These are phyloP conservation scores for Heteromurus nitidus DNA, from an alignment of 2,888 invertebrate species.

Conservation along the genomic window DNA sequence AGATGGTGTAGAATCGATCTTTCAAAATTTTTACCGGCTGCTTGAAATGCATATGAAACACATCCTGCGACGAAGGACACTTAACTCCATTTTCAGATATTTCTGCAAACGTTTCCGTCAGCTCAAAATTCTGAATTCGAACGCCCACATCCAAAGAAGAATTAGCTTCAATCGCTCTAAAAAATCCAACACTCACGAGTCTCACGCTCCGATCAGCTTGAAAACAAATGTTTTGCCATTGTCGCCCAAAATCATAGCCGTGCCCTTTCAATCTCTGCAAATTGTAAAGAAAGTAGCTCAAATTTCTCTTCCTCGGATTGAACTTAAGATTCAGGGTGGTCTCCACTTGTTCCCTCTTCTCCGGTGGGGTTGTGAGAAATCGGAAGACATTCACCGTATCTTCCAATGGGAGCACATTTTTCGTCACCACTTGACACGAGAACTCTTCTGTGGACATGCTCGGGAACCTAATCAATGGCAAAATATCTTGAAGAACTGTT, in stretches of 20 bases:
- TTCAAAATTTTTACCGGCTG: constrained; percentile 67
- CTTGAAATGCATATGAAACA: constrained; percentile 70
- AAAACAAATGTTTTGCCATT: constrained; percentile 71
- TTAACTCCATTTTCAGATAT: constrained; percentile 61
- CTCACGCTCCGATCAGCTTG: constrained; percentile 68
- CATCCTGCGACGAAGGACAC: constrained; percentile 57
- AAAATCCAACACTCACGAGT: constrained; percentile 70
- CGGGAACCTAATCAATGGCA: constrained; percentile 69
- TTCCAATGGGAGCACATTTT: constrained; percentile 65
- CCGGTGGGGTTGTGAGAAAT: constrained; percentile 68
- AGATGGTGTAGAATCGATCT: constrained; percentile 69
- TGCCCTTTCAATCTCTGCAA: constrained; percentile 70
- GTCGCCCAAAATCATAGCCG: constrained; percentile 68
- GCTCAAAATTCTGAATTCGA: constrained; percentile 66
- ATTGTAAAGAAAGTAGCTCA: constrained; percentile 70
- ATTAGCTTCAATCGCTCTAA: constrained; percentile 64
- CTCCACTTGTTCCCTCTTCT: constrained; percentile 63
- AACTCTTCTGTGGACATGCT: constrained; percentile 71
- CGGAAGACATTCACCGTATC: constrained; percentile 69
- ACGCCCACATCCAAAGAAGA: constrained; percentile 63
- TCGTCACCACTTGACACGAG: constrained; percentile 67
- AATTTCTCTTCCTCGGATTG: constrained; percentile 63
- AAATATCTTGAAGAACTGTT: constrained; percentile 58
- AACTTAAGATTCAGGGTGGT: constrained; percentile 65
- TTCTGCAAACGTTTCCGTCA: constrained; percentile 66